Base-by-base conservation (phyloP, 2,113 vertebrate genomes). In the Ceratotherium simum region DNA sequence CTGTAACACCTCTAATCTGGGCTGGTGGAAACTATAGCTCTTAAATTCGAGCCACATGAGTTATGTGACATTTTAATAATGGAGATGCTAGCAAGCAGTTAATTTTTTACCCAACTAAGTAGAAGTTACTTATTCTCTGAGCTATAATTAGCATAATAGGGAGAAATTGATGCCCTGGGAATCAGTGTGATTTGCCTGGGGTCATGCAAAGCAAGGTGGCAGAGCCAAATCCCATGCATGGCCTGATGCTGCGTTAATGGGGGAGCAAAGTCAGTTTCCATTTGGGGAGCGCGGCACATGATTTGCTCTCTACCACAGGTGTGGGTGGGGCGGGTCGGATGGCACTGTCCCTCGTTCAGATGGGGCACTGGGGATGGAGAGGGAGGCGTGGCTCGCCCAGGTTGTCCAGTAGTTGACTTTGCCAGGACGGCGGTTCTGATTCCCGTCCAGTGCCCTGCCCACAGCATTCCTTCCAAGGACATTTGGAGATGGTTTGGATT, bases 191-290 rank as follows among this genome's bases (percentile, higher is more conserved):
- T 42, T 51, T 8, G 10, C 48, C 58, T 0, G 67, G n/a, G 69
- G 75, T 70, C 78, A 29, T 0, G 0, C 48, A 12, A 0, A 72
- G 93, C 36, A 17, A 29, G 65, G 76, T 21, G 36, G 72, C n/a
- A 3, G 58, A 16, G 67, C 60, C 8, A 1, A 6, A 31, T 23
- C n/a, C 6, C 0, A 6, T 20, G 12, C 18, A 1, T 0, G 6
- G 11, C 46, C 7, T 39, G 21, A 8, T 21, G 70, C 78, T 18
- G 36, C 23, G 6, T 10, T 51, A 2, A 0, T 3, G n/a, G 67
- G 48, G 13, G 31, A 73, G 80, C 2, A 0, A 23, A 11, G 58
- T 48, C 64, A 6, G 36, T 5, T 42, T 73, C 27, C 7, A 0
- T 2, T 23, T 21, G 65, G 76, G 76, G 12, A 67, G 27, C 76